Evolutionary conservation across 64 coral and sea anemone genomes (phyloP).

Genomic region (Stichodactyla helianthus): DNA sequence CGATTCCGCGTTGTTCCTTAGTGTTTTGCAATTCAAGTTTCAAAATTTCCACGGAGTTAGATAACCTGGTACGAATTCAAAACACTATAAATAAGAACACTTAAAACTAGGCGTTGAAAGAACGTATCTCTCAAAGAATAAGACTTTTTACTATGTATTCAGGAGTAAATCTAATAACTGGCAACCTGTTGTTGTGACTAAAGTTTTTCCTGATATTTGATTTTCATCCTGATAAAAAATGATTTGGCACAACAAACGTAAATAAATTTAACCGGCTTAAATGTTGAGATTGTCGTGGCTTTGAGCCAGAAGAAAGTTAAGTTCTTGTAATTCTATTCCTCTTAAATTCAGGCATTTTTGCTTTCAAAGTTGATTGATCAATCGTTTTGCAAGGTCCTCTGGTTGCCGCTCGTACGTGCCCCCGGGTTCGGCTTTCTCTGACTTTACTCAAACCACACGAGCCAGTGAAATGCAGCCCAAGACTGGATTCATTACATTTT

Average conservation of each 20-base stretch:
- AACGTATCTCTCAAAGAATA: not conserved
- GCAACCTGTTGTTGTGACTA: too few species aligned
- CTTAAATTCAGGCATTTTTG: not conserved
- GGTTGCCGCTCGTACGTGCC: not conserved
- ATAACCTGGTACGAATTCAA: not conserved
- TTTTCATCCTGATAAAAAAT: too few species aligned
- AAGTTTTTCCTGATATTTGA: too few species aligned
- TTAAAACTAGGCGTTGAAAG: not conserved
- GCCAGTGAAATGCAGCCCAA: not conserved
- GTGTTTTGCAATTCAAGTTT: not conserved
- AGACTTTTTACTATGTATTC: not conserved
- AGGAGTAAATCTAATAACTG: too few species aligned
- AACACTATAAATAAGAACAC: not conserved
- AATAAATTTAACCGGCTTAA: too few species aligned
- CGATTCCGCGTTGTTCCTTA: not conserved
- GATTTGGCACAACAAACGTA: too few species aligned
- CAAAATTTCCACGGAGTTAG: not conserved
- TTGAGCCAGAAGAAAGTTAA: not conserved
- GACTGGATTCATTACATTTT: not conserved
- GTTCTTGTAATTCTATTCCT: not conserved
- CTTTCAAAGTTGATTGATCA: constrained; percentile 2
- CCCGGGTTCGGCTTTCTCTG: not conserved
- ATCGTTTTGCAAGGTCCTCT: not conserved
- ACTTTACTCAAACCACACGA: not conserved
- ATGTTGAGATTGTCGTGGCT: too few species aligned